Evolutionary conservation across 2,113 vertebrate species (phyloP), one percentile per base, ranked within the genome.

Genomic region (Sceloporus tristichus): DNA sequence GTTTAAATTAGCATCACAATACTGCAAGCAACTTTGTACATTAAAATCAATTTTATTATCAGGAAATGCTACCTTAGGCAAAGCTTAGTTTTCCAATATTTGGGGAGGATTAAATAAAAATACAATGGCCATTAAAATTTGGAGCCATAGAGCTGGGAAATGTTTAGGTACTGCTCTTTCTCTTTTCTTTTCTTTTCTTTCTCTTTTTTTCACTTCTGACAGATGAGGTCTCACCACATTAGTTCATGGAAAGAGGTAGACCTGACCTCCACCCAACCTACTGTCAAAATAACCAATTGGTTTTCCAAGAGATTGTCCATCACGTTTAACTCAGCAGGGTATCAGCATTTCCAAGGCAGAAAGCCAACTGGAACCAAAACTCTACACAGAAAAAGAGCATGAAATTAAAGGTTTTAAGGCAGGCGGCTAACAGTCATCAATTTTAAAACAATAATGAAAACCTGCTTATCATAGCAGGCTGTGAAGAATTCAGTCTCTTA

Each of bases 381-480:
- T 89, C 76, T 93, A 84, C 53, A 90, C 42, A 83, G 89, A 94
- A 93, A 92, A 83, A 92, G 23, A 91, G 91, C 79, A 92, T 90
- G 93, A 95, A 97, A 95, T 95, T 91, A 95, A 94, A 89, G 93
- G 90, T 91, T 95, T 97, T 93, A 94, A 84, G 90, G 91, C 88
- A 95, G 90, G 92, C 96, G 91, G 95, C 89, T 94, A 94, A 94
- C 86, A 94, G 56, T 92, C 91, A 92, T 91, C 84, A 94, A 88
- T 96, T 96, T 91, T 88, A 62, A 62, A 62, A 18, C 59, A 62
- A 13, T 16, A 62, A 62, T 11, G 34, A 77, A 87, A 94, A 90
- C 29, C 87, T 93, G 59, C 94, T 96, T 96, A 96, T 95, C 94
- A 96, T 73, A 5, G 92, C 92, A 95, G 91, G 91, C 92, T 96